Evolutionary conservation across 2,113 vertebrate species (phyloP), one percentile per base, ranked within the genome.

Genomic region (Campylomormyrus numenius): DNA sequence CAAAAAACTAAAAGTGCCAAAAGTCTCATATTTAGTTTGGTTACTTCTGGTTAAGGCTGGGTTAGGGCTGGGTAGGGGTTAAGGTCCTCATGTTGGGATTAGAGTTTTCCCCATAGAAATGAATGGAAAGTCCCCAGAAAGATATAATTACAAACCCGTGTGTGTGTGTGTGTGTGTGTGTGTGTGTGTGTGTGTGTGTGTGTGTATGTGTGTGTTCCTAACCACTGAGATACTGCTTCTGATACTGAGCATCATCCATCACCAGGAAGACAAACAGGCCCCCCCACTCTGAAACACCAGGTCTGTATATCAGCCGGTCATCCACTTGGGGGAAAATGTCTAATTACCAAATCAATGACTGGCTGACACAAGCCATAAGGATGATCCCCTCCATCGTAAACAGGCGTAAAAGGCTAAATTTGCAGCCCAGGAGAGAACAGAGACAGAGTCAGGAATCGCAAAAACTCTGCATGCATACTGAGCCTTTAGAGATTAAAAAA

Each of bases 341-440:
- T 91, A 93, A 94, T 95, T 93, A 93, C 90, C 91, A 93, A 93
- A 95, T 95, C 93, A 94, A 95, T 94, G 92, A 93, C 93, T 91
- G 93, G 89, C 93, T 94, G 94, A 94, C 93, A 93, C 88, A 91
- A 90, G 92, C 91, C 88, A 93, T 92, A 92, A 93, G n/a, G n/a
- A 53, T 31, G n/a, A 86, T 31, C 17, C 15, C 8, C 5, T 52
- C 31, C 17, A 24, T 24, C 3, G 13, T 11, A 70, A 50, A 35
- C 87, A 66, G 39, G 45, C 8, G 5, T 19, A 17, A 87, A 88
- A 88, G 39, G 31, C 39, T 7, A 45, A 88, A 62, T 46, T 3
- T 27, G 27, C 15, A 24, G 87, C 53, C 24, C 48, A 50, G n/a
- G 35, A 50, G 8, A 83, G 74, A 83, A 83, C 35, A 66, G 35